These are phyloP conservation scores for Oligia latruncula DNA, from an alignment of 2,888 invertebrate species.

Conservation along the genomic window DNA sequence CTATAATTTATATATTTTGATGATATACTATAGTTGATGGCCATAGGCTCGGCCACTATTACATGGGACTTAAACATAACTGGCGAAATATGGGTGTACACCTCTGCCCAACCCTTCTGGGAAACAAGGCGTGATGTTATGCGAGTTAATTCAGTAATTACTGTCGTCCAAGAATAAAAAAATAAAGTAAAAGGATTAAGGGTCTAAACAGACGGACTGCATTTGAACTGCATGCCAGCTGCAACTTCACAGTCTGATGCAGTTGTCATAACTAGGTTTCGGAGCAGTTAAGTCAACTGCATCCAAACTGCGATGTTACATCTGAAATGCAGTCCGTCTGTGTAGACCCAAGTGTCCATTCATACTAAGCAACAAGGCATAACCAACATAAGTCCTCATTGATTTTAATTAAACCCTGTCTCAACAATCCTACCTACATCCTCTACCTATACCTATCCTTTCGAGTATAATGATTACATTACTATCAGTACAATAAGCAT, in stretches of 20 bases:
- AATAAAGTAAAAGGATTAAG: not conserved
- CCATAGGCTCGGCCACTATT: not conserved
- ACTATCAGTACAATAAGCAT: slow-evolving; percentile 45
- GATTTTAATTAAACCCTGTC: slow-evolving; percentile 48
- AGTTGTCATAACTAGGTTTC: too few species aligned
- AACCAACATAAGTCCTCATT: slow-evolving; percentile 11
- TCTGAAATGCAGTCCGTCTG: too few species aligned
- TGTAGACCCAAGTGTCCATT: not conserved
- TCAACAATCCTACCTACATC: slow-evolving; percentile 24
- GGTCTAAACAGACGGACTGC: too few species aligned
- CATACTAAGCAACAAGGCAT: slow-evolving; percentile 1
- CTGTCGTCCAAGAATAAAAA: not conserved
- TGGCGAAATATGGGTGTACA: not conserved
- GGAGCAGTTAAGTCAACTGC: too few species aligned
- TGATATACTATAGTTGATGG: not conserved
- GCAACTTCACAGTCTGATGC: too few species aligned
- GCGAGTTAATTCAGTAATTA: not conserved
- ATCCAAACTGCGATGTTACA: too few species aligned
- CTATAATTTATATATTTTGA: not conserved
- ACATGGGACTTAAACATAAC: not conserved
- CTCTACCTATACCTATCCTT: too few species aligned
- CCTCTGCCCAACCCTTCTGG: not conserved
- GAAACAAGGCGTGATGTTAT: not conserved
- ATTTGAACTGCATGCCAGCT: too few species aligned
- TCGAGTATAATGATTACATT: slow-evolving; percentile 43